Conservation (phyloP, 2,888 invertebrate genomes). For the Thereva unica region DNA sequence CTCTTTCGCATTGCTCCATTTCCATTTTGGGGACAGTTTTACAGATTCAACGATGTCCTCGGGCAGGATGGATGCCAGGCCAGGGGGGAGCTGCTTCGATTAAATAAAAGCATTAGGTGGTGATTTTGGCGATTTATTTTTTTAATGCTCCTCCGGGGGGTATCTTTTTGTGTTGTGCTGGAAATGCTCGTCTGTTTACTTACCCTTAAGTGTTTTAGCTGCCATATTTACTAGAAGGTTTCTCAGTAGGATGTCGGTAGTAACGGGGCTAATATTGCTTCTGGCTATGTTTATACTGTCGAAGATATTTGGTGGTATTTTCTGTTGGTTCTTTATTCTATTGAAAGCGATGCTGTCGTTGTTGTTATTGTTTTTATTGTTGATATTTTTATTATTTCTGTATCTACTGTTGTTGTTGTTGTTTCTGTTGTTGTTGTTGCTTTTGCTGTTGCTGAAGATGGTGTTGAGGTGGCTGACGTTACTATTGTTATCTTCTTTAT, state of each 20-base stretch:
- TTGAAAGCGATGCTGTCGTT: neutral
- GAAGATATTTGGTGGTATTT: constrained; percentile 10
- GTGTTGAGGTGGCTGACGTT: constrained; percentile 7
- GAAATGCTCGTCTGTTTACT: constrained; percentile 35
- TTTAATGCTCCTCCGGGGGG: constrained; percentile 16
- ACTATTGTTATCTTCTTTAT: constrained; percentile 29
- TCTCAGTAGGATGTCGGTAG: constrained; percentile 24
- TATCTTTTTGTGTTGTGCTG: constrained; percentile 22
- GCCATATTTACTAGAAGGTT: constrained; percentile 42
- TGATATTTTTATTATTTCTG: constrained; percentile 30
- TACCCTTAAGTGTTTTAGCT: constrained; percentile 45
- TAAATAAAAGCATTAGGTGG: constrained; percentile 22
- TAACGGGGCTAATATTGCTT: constrained; percentile 13
- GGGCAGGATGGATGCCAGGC: constrained; percentile 1
- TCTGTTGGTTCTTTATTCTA: constrained; percentile 17
- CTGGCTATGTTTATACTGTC: constrained; percentile 1
- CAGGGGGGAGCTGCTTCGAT: constrained; percentile 2
- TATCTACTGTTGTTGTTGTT: constrained; percentile 6
- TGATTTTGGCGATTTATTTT: constrained; percentile 33
- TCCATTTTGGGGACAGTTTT: constrained; percentile 20
- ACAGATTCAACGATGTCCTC: constrained; percentile 10
- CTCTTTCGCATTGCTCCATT: constrained; percentile 10
- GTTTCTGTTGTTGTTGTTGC: constrained; percentile 8
- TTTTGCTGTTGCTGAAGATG: neutral
- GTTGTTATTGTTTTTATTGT: constrained; percentile 11